Evolutionary conservation across 2,113 vertebrate species (phyloP).

Genomic region (Mellivora capensis): DNA sequence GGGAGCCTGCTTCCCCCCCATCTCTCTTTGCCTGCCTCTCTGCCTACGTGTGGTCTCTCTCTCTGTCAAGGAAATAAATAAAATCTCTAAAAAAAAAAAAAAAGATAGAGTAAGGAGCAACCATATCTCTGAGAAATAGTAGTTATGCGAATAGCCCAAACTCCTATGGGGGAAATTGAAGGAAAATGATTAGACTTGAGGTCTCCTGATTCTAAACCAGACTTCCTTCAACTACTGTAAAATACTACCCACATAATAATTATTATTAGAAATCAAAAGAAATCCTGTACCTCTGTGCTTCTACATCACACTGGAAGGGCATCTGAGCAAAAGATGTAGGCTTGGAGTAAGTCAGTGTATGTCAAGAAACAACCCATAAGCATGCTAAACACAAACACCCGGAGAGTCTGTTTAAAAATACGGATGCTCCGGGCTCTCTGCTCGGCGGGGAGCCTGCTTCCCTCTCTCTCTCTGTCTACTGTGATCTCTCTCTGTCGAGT

Average conservation of each 20-base stretch:
- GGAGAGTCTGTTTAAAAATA: neutral
- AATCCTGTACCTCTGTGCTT: neutral
- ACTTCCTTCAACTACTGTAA: neutral
- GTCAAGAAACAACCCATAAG: neutral
- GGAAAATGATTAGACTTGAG: slow-evolving; percentile 21
- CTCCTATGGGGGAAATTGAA: neutral
- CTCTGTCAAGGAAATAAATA: no score
- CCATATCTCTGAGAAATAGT: neutral
- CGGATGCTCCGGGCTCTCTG: no score
- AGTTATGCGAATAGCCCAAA: neutral
- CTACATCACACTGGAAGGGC: neutral
- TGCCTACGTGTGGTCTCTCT: no score
- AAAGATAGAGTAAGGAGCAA: neutral
- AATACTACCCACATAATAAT: neutral
- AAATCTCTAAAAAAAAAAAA: no score
- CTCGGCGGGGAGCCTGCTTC: no score
- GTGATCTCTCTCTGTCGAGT: no score
- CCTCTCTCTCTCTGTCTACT: no score
- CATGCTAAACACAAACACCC: neutral
- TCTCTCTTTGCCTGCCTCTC: no score
- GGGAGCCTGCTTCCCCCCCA: no score
- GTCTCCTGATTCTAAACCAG: slow-evolving; percentile 7
- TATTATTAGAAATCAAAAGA: neutral
- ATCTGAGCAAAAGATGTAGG: neutral
- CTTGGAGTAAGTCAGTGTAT: neutral